phyloP scores from a whole-genome alignment of 1,140 invertebrate species.

The Drosophila repleta region DNA sequence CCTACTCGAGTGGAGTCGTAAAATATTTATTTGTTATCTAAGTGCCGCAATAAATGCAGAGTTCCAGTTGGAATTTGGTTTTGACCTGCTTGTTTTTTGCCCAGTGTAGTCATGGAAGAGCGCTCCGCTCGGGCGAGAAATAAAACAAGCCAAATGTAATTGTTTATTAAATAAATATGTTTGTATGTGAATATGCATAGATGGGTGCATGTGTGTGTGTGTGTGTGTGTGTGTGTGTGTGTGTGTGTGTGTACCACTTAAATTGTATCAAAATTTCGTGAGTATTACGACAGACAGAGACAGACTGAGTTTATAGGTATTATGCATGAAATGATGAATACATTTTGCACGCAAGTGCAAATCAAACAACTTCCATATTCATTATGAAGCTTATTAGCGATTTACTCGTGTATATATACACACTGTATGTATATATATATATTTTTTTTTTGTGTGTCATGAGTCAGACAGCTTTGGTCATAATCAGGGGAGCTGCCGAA shows the following conservation, averaged over 20 bases:
- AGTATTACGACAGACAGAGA: slow-evolving; percentile 32
- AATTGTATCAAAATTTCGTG: slow-evolving; percentile 34
- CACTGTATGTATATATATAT: too few relatives aligned
- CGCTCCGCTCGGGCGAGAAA: slow-evolving; percentile 46
- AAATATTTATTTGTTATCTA: neutral
- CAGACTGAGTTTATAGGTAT: slow-evolving; percentile 7
- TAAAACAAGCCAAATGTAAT: slow-evolving; percentile 53
- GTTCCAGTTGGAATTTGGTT: neutral
- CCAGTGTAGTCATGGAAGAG: slow-evolving; percentile 63
- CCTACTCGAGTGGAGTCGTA: neutral
- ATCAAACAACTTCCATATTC: slow-evolving; percentile 46
- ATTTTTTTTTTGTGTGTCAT: slow-evolving; percentile 17
- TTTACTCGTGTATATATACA: neutral
- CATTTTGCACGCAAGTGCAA: slow-evolving; percentile 39
- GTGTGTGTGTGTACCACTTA: neutral
- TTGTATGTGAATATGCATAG: neutral
- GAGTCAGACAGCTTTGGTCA: slow-evolving; percentile 50
- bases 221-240: neutral
- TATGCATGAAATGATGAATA: slow-evolving; percentile 19
- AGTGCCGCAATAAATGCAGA: neutral
- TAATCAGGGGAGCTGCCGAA: slow-evolving; percentile 12
- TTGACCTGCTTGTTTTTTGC: slow-evolving; percentile 15
- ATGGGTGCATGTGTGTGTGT: neutral
- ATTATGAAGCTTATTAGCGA: slow-evolving; percentile 26
- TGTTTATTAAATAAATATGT: slow-evolving; percentile 38